These are phyloP conservation scores for Sebastes hopkinsi DNA, from an alignment of 2,797 vertebrate genomes.

Conservation along the genomic window DNA sequence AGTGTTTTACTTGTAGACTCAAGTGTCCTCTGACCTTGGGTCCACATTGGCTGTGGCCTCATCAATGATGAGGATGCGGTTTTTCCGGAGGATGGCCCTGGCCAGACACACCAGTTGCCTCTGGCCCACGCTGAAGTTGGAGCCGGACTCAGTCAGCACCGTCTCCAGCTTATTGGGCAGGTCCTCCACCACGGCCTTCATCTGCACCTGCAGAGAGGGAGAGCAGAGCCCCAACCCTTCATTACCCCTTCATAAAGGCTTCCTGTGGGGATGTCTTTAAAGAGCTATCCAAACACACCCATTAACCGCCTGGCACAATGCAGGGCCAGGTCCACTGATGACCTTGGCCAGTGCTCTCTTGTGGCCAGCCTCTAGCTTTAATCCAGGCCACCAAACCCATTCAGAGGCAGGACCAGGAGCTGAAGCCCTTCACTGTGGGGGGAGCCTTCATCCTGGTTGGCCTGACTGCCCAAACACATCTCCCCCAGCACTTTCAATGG, in stretches of 20 bases:
- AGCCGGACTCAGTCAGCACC: conserved; percentile 90
- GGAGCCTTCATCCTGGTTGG: conserved; percentile 80
- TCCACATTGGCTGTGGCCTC: conserved; percentile 96
- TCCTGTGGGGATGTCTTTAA: conserved; percentile 80
- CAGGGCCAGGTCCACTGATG: conserved; percentile 79
- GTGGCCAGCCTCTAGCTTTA: conserved; percentile 81
- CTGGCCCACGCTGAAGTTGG: conserved; percentile 94
- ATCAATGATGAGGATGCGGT: conserved; percentile 91
- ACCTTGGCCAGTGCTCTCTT: conserved; percentile 83
- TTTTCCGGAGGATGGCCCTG: conserved; percentile 91
- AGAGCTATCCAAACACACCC: conserved; percentile 83
- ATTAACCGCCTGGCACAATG: conserved; percentile 81
- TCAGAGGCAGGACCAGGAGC: conserved; percentile 80
- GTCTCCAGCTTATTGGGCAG: conserved; percentile 91
- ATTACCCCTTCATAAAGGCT: conserved; percentile 78
- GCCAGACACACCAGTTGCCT: conserved; percentile 93
- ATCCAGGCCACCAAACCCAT: conserved; percentile 85
- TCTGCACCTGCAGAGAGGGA: conserved; percentile 88
- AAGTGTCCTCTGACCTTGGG: conserved; percentile 72
- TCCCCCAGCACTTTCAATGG: conserved; percentile 83
- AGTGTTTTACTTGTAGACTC: background rate
- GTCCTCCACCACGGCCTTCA: conserved; percentile 91
- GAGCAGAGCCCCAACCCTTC: conserved; percentile 75
- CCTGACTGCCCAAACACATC: conserved; percentile 84
- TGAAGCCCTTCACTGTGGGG: conserved; percentile 81